Evolutionary conservation across 2,113 vertebrate genomes (phyloP), one percentile per base, ranked within the genome.

Genomic region (Kryptolebias marmoratus): DNA sequence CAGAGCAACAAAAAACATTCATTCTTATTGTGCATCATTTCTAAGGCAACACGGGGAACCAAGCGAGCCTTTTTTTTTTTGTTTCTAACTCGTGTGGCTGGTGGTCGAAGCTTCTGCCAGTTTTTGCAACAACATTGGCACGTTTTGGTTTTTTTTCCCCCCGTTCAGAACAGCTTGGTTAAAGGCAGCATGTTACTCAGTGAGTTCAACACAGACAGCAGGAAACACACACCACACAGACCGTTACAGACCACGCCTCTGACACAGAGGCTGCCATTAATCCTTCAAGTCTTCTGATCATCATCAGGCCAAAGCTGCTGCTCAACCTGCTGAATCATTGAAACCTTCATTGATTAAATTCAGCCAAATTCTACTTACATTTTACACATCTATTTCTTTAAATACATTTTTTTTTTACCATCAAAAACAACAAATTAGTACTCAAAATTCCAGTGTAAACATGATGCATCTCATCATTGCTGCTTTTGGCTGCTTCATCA

Each of bases 31-130:
- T 93, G 90, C 91, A 90, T 91, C 79, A 66, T 78, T 86, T 86
- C 87, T 93, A 91, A 93, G 91, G 91, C 91, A 93, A 88, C 88
- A 86, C 73, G 91, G 90, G 88, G 87, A 83, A 88, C 88, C 88
- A 86, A 87, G 89, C 77, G 0, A 73, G 79, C 76, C 68, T 77
- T 68, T 59, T 53, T 65, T 56, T 27, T 61, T 45, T 53, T 65
- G 53, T 27, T 61, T 45, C 74, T 77, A 44, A 77, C 65, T 65
- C 79, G 70, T 79, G 84, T 42, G 55, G 89, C 90, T 90, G 83
- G 78, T 88, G 81, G 75, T 74, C 72, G 59, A 79, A 54, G 82
- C 73, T 65, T 79, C 65, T 72, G 73, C 73, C 73, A 71, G 71
- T 56, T 56, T 73, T 60, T 85, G 83, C 79, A 82, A 76, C 87